Conservation (phyloP, 1,140 invertebrate genomes). For the Homalodisca vitripennis region DNA sequence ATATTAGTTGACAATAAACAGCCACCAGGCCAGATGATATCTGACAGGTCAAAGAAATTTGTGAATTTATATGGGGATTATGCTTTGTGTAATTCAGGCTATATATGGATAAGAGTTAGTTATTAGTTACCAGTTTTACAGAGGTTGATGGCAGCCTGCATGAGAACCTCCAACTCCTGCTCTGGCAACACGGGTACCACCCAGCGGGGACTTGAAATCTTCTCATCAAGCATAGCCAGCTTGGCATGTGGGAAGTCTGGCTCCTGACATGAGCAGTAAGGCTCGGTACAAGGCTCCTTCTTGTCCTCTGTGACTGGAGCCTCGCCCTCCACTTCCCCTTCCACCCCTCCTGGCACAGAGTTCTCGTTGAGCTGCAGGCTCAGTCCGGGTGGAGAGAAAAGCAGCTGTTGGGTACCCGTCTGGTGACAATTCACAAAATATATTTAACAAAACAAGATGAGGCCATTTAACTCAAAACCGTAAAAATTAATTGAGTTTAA, state of each 20-base stretch:
- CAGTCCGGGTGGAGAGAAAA: not conserved
- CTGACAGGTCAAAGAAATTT: too few species aligned
- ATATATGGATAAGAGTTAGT: too few species aligned
- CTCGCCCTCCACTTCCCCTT: slow-evolving; percentile 10
- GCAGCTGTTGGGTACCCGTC: not conserved
- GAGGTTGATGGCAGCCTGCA: slow-evolving; percentile 86
- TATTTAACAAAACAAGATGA: too few species aligned
- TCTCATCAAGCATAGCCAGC: slow-evolving; percentile 86
- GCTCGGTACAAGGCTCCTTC: slow-evolving; percentile 31
- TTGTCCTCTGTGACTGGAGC: slow-evolving; percentile 23
- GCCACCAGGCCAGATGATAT: too few species aligned
- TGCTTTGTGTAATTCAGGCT: too few species aligned
- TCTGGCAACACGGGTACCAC: slow-evolving; percentile 95
- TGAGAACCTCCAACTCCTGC: slow-evolving; percentile 89
- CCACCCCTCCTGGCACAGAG: not conserved
- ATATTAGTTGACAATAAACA: too few species aligned
- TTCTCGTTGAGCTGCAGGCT: not conserved
- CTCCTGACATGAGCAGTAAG: slow-evolving; percentile 33
- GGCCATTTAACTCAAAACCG: too few species aligned
- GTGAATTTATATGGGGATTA: too few species aligned
- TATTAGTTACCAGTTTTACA: slow-evolving; percentile 65
- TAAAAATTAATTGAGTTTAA: too few species aligned
- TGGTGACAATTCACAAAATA: not conserved
- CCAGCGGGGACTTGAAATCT: slow-evolving; percentile 93
- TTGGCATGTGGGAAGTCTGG: slow-evolving; percentile 80